Evolutionary conservation across 1,140 invertebrate species (phyloP).

Genomic region (Lineus longissimus): DNA sequence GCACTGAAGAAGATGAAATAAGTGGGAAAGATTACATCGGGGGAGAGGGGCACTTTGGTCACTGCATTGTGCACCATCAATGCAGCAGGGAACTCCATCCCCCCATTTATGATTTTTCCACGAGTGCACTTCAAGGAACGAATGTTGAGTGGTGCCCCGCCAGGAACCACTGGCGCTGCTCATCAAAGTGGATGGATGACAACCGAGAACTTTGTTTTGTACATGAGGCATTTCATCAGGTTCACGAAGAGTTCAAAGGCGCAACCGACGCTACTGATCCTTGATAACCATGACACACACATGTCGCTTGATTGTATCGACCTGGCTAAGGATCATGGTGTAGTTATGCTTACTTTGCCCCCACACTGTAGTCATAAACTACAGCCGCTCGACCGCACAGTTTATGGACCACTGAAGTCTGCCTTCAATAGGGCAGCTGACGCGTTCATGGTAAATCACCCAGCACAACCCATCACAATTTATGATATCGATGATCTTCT

Average conservation of each 20-base stretch:
- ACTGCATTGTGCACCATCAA: slow-evolving; percentile 44
- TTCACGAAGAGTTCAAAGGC: slow-evolving; percentile 15
- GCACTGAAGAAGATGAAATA: slow-evolving; percentile 51
- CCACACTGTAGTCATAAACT: slow-evolving; percentile 48
- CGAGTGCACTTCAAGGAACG: slow-evolving; percentile 46
- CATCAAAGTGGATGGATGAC: slow-evolving; percentile 47
- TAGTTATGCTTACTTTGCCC: slow-evolving; percentile 20
- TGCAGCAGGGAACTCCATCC: slow-evolving; percentile 51
- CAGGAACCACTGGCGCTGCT: slow-evolving; percentile 48
- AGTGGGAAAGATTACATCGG: slow-evolving; percentile 51
- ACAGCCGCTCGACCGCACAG: slow-evolving; percentile 54
- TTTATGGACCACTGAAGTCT: slow-evolving; percentile 53
- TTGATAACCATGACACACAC: slow-evolving; percentile 43
- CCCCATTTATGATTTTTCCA: slow-evolving; percentile 53
- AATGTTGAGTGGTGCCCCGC: slow-evolving; percentile 51
- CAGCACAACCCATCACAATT: slow-evolving; percentile 35
- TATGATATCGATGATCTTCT: slow-evolving; percentile 41
- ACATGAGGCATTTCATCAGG: no score
- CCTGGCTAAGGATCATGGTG: slow-evolving; percentile 20
- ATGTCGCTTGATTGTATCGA: slow-evolving; percentile 21
- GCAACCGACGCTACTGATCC: slow-evolving; percentile 10
- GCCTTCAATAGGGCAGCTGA: slow-evolving; percentile 5
- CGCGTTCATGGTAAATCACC: slow-evolving; percentile 20
- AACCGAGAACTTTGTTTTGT: slow-evolving; percentile 9
- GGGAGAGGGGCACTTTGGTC: slow-evolving; percentile 50